A percentile compares a stretch with the other conserved stretches of the same genome.
Evolutionary conservation across 2,888 invertebrate species (phyloP).

Genomic region (Molorchus minor): DNA sequence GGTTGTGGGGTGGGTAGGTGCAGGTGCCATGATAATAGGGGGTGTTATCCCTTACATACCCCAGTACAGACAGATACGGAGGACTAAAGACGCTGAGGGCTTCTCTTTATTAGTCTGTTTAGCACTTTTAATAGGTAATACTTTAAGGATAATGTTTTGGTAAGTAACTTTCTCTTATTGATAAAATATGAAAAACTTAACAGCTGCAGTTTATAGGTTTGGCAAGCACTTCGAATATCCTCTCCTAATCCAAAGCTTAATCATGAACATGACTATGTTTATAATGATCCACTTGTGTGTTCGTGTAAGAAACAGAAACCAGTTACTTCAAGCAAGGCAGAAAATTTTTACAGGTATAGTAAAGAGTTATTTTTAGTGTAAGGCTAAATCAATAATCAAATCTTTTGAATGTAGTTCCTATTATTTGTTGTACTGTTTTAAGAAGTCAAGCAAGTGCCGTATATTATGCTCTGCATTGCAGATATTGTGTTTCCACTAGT

Average conservation of each 20-base stretch:
- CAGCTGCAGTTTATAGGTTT: conserved; percentile 76
- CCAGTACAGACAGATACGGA: conserved; percentile 92
- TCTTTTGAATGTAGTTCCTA: conserved; percentile 13
- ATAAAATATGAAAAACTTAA: no score
- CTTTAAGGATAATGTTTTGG: conserved; percentile 97
- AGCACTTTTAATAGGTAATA: conserved; percentile 94
- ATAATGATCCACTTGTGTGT: conserved; percentile 94
- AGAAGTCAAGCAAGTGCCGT: not conserved
- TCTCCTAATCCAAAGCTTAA: conserved; percentile 92
- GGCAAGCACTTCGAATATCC: conserved; percentile 97
- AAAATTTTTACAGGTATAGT: conserved; percentile 83
- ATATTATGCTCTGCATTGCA: not conserved
- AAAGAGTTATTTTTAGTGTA: conserved; percentile 39
- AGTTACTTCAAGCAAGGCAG: conserved; percentile 78
- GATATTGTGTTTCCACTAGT: not conserved
- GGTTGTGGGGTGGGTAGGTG: conserved; percentile 81
- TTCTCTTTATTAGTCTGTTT: conserved; percentile 98
- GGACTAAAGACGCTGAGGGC: conserved; percentile 92
- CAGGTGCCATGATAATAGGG: conserved; percentile 92
- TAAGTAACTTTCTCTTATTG: conserved; percentile 64
- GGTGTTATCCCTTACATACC: conserved; percentile 96
- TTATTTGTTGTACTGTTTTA: not conserved
- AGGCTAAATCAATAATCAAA: conserved; percentile 26
- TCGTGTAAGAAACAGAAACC: conserved; percentile 81
- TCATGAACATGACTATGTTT: conserved; percentile 98